These are phyloP conservation scores for Poecilus cupreus DNA, from an alignment of 2,888 invertebrate species.

Conservation along the genomic window DNA sequence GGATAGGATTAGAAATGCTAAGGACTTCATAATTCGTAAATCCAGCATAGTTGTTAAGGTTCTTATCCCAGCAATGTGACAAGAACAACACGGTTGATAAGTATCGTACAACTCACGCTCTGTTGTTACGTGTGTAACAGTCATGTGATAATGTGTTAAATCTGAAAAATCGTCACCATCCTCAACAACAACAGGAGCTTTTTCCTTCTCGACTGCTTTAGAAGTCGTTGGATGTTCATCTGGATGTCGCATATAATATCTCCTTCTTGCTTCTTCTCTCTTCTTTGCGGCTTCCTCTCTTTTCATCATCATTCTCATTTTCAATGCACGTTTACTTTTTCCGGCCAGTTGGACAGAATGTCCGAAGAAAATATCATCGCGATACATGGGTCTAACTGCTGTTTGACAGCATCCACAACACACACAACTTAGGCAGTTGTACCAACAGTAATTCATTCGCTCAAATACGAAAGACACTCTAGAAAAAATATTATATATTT, in stretches of 20 bases:
- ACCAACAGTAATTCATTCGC: background rate
- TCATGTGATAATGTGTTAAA: constrained; percentile 72
- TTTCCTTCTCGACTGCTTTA: background rate
- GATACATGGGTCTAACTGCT: constrained; percentile 75
- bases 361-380: constrained; percentile 82
- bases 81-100: background rate
- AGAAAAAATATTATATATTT: background rate
- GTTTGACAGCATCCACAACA: background rate
- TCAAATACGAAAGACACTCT: background rate
- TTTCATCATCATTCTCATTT: too few relatives aligned
- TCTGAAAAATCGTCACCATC: background rate
- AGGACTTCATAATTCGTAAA: constrained; percentile 24
- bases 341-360: too few relatives aligned
- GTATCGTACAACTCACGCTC: constrained; percentile 63
- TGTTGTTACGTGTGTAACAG: constrained; percentile 76
- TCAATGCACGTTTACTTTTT: too few relatives aligned
- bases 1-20: constrained; percentile 66
- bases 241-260: too few relatives aligned
- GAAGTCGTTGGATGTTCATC: background rate
- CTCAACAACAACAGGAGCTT: background rate
- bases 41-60: constrained; percentile 57
- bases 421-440: background rate
- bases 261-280: background rate
- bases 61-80: constrained; percentile 21
- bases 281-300: background rate